Base-by-base conservation (phyloP, 2,888 invertebrate genomes). In the Tetheella fluctuosa region DNA sequence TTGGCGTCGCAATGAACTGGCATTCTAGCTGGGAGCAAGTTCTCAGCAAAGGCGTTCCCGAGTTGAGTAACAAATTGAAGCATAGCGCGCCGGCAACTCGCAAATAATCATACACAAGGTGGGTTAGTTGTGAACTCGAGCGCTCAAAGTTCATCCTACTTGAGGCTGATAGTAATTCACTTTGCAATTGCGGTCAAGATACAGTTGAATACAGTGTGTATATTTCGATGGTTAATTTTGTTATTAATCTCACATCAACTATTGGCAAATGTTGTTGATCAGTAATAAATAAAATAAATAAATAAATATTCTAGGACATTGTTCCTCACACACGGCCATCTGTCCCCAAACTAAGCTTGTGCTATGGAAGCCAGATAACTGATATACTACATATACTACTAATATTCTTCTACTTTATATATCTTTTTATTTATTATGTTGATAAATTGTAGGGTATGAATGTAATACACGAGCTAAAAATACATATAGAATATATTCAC, bases 31-130 rank as follows among this genome's bases (percentile, higher is more conserved):
- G 77, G 68, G 80, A 84, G 77, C 77, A 86, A 88, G 82, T 89
- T 89, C 80, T 62, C 76, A 72, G 81, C 83, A 87, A 86, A 88
- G 85, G 86, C 84, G 79, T 76, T 77, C 76, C 71, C 74, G 80
- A 86, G 82, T 83, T 83, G 77, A 80, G 83, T 80, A 83, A 86
- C 88, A 89, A 91, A 90, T 88, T 89, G 88, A 84, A 85, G 82
- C 84, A 76, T 83, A 77, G 82, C 72, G 82, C 72, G 72, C 74
- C 65, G 74, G 81, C 81, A 88, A 85, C 85, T 86, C 80, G 77
- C 85, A 89, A 89, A 89, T 89, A 89, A 89, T 88, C 88, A 90
- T 89, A 84, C 85, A 85, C 84, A 85, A 85, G 85, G 83, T 86
- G 79, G 73, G 75, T 77, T 78, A 83, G 82, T 86, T 84, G 71